Evolutionary conservation across 2,113 vertebrate species (phyloP).

Genomic region (Sarotherodon lohbergeri): DNA sequence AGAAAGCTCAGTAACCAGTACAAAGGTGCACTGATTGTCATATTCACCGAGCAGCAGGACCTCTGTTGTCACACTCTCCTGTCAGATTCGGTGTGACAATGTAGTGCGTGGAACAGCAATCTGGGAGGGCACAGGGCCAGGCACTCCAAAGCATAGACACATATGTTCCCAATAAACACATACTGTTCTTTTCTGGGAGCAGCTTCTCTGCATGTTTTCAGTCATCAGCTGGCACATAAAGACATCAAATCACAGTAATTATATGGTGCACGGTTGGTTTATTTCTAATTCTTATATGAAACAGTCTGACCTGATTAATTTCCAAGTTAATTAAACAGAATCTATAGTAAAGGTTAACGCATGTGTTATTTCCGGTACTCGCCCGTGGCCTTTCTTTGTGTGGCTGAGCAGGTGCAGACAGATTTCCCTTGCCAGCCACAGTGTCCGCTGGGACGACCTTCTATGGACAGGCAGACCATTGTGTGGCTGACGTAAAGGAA

Average conservation of each 20-base stretch:
- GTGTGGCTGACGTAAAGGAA: constrained; percentile 62
- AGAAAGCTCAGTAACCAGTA: not conserved
- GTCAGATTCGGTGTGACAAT: constrained; percentile 12
- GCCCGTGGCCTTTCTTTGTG: constrained; percentile 30
- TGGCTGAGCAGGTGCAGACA: constrained; percentile 50
- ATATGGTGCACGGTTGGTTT: not conserved
- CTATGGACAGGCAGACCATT: constrained; percentile 47
- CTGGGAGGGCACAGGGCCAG: constrained; percentile 2
- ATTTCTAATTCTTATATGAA: constrained; percentile 19
- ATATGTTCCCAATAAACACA: constrained; percentile 41
- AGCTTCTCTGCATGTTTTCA: constrained; percentile 25
- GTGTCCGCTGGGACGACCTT: constrained; percentile 37
- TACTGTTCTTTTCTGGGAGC: constrained; percentile 15
- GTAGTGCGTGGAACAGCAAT: constrained; percentile 24
- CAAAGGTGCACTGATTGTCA: constrained; percentile 4
- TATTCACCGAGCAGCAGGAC: not conserved
- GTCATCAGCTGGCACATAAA: constrained; percentile 19
- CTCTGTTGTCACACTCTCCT: constrained; percentile 11
- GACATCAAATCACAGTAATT: constrained; percentile 29
- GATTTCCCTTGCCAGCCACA: constrained; percentile 35
- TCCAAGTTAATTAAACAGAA: constrained; percentile 6
- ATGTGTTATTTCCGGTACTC: constrained; percentile 25
- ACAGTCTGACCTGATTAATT: not conserved
- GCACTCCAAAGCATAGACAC: constrained; percentile 6
- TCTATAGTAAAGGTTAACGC: constrained; percentile 29